Evolutionary conservation across 2,797 vertebrate genomes (phyloP).

Genomic region (Menidia menidia): DNA sequence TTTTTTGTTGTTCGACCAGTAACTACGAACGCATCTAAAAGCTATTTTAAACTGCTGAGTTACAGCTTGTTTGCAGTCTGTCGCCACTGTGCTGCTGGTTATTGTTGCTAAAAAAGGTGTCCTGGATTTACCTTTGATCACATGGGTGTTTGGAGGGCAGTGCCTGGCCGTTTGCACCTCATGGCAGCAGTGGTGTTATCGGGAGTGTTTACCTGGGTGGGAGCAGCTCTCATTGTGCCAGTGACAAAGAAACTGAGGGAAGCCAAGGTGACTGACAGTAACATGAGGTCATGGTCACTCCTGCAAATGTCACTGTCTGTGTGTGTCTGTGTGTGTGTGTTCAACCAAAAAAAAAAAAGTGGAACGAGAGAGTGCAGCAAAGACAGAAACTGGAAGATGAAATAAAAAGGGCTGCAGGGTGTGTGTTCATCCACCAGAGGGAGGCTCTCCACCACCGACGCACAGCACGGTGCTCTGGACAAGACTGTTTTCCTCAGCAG

Average conservation of each 20-base stretch:
- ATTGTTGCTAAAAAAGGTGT: constrained; percentile 3
- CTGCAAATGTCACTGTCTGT: constrained; percentile 7
- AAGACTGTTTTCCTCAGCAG: background rate
- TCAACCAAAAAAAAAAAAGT: background rate
- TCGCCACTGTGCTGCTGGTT: background rate
- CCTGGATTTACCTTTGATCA: constrained; percentile 26
- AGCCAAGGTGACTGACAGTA: constrained; percentile 12
- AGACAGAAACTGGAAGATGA: background rate
- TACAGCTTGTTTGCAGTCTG: background rate
- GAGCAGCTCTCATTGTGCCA: background rate
- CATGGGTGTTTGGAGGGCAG: constrained; percentile 8
- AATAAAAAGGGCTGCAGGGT: background rate
- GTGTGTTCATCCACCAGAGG: constrained; percentile 23
- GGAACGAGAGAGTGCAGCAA: background rate
- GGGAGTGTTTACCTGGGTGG: constrained; percentile 26
- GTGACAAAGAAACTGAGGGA: constrained; percentile 34
- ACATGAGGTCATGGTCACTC: constrained; percentile 3
- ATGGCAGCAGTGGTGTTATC: constrained; percentile 1
- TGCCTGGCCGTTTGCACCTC: constrained; percentile 15
- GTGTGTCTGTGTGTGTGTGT: background rate
- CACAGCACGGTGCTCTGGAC: background rate
- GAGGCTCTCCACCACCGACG: constrained; percentile 21
- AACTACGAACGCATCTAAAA: background rate
- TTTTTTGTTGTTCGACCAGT: background rate
- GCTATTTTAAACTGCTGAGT: background rate